Evolutionary conservation across 2,113 vertebrate genomes (phyloP).

Genomic region (Promerops cafer): DNA sequence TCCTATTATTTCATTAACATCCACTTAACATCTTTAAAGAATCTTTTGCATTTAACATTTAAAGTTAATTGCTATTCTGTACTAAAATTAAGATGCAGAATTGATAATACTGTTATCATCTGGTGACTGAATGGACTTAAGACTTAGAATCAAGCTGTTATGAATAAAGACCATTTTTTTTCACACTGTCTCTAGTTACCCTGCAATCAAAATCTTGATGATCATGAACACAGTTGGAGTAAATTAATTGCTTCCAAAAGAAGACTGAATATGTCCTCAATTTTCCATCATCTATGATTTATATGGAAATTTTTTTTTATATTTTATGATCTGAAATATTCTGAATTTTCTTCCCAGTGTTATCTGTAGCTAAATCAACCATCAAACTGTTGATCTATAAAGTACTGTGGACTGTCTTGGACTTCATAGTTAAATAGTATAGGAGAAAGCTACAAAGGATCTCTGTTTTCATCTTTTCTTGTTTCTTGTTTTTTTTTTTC

Average conservation of each 20-base stretch:
- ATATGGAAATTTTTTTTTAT: background rate
- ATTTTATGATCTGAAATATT: background rate
- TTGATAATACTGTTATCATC: background rate
- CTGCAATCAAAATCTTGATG: background rate
- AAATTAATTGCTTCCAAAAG: background rate
- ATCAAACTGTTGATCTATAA: background rate
- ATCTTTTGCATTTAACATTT: background rate
- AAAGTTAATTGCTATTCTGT: background rate
- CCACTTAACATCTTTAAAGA: background rate
- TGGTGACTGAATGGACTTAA: background rate
- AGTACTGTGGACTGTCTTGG: too few species aligned
- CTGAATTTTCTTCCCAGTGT: background rate
- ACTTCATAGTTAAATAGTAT: background rate
- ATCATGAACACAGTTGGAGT: background rate
- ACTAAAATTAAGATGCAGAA: background rate
- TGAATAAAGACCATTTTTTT: background rate
- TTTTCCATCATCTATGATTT: background rate
- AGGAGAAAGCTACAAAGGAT: background rate
- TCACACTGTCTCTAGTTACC: background rate
- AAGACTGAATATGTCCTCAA: background rate
- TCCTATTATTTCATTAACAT: background rate
- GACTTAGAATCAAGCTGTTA: background rate
- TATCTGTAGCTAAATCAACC: background rate
- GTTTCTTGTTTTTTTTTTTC: background rate
- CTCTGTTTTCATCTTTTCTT: accelerated